Conservation (phyloP, 23 tunicate species). For the Clavelina lepadiformis region DNA sequence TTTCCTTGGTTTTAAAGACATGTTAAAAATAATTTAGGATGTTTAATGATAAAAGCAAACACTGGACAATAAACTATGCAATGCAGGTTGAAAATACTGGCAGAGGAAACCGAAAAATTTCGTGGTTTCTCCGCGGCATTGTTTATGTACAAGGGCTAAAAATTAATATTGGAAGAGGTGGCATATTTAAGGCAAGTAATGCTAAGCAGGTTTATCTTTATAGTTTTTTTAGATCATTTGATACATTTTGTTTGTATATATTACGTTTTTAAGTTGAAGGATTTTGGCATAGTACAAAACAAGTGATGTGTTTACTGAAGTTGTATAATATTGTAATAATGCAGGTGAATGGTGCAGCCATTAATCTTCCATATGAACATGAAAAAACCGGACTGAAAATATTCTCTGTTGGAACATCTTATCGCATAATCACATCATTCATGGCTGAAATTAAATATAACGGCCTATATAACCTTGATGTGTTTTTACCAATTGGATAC, state of each 20-base stretch:
- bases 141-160: slow-evolving; percentile 24
- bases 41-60: too few relatives aligned
- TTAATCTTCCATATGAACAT: slow-evolving; percentile 29
- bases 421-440: slow-evolving; percentile 23
- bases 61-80: not conserved
- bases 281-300: too few relatives aligned
- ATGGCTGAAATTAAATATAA: slow-evolving; percentile 37
- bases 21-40: not conserved
- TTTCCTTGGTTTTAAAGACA: not conserved
- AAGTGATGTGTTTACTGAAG: too few relatives aligned
- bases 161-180: slow-evolving; percentile 29
- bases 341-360: slow-evolving; percentile 24
- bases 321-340: too few relatives aligned
- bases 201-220: too few relatives aligned
- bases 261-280: too few relatives aligned
- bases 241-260: too few relatives aligned
- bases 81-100: slow-evolving; percentile 42
- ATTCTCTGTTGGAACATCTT: slow-evolving; percentile 9
- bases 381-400: slow-evolving; percentile 19
- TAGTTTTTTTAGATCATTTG: too few relatives aligned
- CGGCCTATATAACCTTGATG: slow-evolving; percentile 34
- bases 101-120: slow-evolving; percentile 34
- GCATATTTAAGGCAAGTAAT: slow-evolving; percentile 22
- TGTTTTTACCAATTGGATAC: slow-evolving; percentile 26
- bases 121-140: slow-evolving; percentile 34